A percentile compares a stretch with the other conserved stretches of the same genome.
These are phyloP conservation scores for Gyrodactylus salaris DNA, from an alignment of 1,140 invertebrate species.

Conservation along the genomic window DNA sequence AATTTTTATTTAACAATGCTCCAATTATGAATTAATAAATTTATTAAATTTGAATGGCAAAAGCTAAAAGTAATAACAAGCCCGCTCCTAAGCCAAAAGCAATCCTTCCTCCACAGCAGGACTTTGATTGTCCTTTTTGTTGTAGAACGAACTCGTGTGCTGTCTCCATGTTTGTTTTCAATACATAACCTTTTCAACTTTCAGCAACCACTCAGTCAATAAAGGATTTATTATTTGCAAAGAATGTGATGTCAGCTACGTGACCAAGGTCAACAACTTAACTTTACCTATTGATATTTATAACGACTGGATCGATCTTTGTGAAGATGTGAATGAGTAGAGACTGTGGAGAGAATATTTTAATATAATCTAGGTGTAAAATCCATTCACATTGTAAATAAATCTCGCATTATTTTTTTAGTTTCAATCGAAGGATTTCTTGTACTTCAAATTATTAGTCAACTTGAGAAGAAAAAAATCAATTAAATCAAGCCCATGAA, in stretches of 20 bases:
- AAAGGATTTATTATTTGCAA: slow-evolving; percentile 56
- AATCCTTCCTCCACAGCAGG: slow-evolving; percentile 36
- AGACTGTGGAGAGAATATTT: too few relatives aligned
- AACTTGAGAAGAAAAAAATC: too few relatives aligned
- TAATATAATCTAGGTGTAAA: too few relatives aligned
- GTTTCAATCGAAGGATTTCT: too few relatives aligned
- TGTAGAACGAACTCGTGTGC: slow-evolving; percentile 97
- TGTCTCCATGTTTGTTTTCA: slow-evolving; percentile 63
- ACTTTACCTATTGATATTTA: slow-evolving; percentile 93
- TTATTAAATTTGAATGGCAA: not conserved
- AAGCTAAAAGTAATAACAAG: not conserved
- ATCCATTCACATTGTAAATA: too few relatives aligned
- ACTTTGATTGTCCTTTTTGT: slow-evolving; percentile 97
- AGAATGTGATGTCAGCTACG: slow-evolving; percentile 78
- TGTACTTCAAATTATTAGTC: too few relatives aligned
- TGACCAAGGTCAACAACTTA: slow-evolving; percentile 65
- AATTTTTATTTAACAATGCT: not conserved
- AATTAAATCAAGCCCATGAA: too few relatives aligned
- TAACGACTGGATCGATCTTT: slow-evolving; percentile 97
- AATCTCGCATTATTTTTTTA: too few relatives aligned
- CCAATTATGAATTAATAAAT: not conserved
- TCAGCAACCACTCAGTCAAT: slow-evolving; percentile 59
- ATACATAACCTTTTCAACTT: slow-evolving; percentile 17
- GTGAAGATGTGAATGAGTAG: slow-evolving; percentile 44
- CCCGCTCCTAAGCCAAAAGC: slow-evolving; percentile 5